These are phyloP conservation scores for Sphenodon punctatus DNA, from an alignment of 2,797 vertebrate genomes.

Conservation along the genomic window DNA sequence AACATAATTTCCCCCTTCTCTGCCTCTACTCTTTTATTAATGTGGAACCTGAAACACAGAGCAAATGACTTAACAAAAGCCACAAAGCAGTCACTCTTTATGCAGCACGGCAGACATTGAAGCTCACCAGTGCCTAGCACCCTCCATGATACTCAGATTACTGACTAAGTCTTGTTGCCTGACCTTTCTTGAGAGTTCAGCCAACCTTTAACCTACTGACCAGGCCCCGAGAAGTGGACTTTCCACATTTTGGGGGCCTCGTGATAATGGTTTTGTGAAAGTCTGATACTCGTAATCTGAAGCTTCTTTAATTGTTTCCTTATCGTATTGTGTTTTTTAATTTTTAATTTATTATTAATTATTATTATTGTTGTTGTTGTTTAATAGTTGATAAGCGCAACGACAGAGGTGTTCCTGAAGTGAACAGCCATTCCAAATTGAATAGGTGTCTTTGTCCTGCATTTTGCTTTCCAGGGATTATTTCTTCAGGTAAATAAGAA, in stretches of 20 bases:
- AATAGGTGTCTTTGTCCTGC: not conserved
- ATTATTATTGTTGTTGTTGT: too few relatives aligned
- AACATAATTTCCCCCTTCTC: too few relatives aligned
- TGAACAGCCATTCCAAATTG: not conserved
- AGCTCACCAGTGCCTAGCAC: not conserved
- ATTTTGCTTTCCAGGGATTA: not conserved
- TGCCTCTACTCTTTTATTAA: not conserved
- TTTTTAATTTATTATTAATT: too few relatives aligned
- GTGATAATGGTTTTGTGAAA: not conserved
- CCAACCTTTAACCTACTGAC: not conserved
- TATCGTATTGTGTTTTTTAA: too few relatives aligned
- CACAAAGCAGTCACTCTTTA: not conserved
- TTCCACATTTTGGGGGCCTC: not conserved
- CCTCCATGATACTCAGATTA: not conserved
- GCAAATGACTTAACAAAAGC: not conserved
- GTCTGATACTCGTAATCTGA: not conserved
- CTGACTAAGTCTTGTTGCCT: not conserved
- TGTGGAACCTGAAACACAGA: not conserved
- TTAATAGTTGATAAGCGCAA: too few relatives aligned
- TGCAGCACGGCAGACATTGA: not conserved
- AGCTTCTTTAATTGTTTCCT: not conserved
- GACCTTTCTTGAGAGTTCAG: not conserved
- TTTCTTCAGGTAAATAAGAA: not conserved
- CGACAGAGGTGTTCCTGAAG: slow-evolving; percentile 5
- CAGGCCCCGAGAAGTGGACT: not conserved